phyloP scores from a whole-genome alignment of 1,140 invertebrate species.

The Hypothenemus hampei region DNA sequence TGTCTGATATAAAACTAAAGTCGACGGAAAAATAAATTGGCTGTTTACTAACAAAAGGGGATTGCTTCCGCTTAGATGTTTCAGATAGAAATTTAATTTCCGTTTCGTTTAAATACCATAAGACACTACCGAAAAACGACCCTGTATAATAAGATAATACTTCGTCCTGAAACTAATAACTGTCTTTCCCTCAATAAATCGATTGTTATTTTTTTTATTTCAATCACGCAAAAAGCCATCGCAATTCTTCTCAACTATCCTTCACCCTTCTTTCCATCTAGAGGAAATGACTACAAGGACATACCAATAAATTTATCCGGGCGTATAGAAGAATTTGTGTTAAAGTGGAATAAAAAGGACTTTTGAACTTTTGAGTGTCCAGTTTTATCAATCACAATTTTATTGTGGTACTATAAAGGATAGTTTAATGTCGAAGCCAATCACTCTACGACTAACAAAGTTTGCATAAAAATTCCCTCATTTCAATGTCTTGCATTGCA shows the following conservation, averaged over 20 bases:
- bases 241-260: constrained; percentile 20
- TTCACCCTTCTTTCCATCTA: constrained; percentile 15
- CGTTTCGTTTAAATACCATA: constrained; percentile 1
- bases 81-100: constrained; percentile 1
- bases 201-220: constrained; percentile 21
- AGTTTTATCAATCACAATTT: neutral
- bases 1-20: neutral
- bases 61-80: constrained; percentile 4
- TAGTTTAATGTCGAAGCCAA: no score
- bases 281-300: constrained; percentile 12
- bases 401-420: no score
- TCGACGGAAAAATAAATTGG: constrained; percentile 2
- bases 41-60: constrained; percentile 6
- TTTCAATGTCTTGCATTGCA: constrained; percentile 12
- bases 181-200: constrained; percentile 11
- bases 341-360: constrained; percentile 12
- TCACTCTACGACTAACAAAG: neutral
- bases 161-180: constrained; percentile 16
- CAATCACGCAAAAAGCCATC: constrained; percentile 21
- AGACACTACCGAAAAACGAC: no score
- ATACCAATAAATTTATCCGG: constrained; percentile 13
- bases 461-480: neutral
- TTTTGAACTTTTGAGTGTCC: constrained; percentile 5
- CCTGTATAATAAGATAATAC: no score
- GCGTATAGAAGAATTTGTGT: constrained; percentile 16